Base-by-base conservation (phyloP, 2,888 invertebrate genomes). In the Fragum fragum region DNA sequence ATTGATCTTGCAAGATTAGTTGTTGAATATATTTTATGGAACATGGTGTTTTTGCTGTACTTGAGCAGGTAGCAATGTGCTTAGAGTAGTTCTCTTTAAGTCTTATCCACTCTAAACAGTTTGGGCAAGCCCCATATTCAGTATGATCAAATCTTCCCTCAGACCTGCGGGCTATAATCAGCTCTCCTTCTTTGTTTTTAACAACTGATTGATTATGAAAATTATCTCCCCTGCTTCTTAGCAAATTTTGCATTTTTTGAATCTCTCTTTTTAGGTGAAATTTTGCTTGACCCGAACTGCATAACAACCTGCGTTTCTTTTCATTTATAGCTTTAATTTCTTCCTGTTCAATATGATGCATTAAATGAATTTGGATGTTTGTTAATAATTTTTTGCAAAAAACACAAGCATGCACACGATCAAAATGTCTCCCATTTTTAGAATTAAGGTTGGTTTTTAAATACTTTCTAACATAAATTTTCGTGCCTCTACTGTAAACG, bases 91-190 rank as follows among this genome's bases (percentile, higher is more conserved):
- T 75, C 0, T 77, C n/a, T n/a, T 29, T 47, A 18, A 81, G 42
- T 28, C 28, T 32, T 2, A 82, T 68, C 81, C 78, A 82, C 61
- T 75, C 78, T 3, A 53, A 7, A 29, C 81, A 82, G 18, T 82
- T 39, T 16, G 81, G 81, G 29, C 81, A 82, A 18, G 74, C 55
- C 6, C 81, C 77, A 75, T 82, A 78, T 32, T 71, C 68, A n/a
- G 39, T 32, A 18, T 28, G 23, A 42, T 72, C 26, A 59, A 77
- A 81, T n/a, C 36, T 69, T 57, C 39, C 57, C 9, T 28, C 1
- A 42, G 32, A 61, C 55, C 81, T 69, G n/a, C 74, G 36, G 52
- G 63, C 11, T 1, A 81, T 26, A 9, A 81, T 16, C 0, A 74
- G 57, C 42, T 74, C 81, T 26, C 81, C 81, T 5, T 71, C 53